Base-by-base conservation (phyloP, 35 echinoderm and acorn worm species). In the Apostichopus californicus region DNA sequence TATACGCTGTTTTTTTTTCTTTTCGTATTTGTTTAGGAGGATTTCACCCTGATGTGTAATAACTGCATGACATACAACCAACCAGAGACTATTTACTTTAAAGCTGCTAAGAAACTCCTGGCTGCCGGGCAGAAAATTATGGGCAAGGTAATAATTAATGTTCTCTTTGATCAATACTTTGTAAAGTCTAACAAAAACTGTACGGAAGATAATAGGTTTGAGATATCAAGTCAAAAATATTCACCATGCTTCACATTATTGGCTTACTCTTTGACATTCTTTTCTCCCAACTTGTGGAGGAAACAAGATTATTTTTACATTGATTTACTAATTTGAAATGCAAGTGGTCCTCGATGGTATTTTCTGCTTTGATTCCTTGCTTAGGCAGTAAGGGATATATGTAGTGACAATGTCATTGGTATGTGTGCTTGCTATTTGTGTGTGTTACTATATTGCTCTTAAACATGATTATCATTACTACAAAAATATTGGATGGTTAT, bases 61-160 rank as follows among this genome's bases (percentile, higher is more conserved):
- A 99, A 99, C 84, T 95, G 95, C 12, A 96, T 93, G 90, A 99
- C 92, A 10, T 99, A 99, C 93, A 99, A 99, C 82, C 26, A 93
- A 80, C 95, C 93, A 72, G 97, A 99, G 59, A 99, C 97, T 13
- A 94, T 99, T 9, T 99, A 99, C 70, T 96, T 87, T 89, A 99
- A 96, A 83, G 95, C 95, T 77, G 95, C 97, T 22, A 99, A 95
- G 89, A 93, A 94, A 64, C 93, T 99, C 25, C 71, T 93, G 17
- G 78, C 58, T 73, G 93, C 83, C 59, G 95, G 95, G 11, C 75
- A 78, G 56, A 96, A 95, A 78, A 87, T 93, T 28, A 99, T 99
- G 97, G 93, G 87, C 92, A 96, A 93, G 91, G 95, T 96, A 93
- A 28, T 83, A 55, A 89, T 8, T 54, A 85, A 15, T 2, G 34